Evolutionary conservation across 2,888 invertebrate genomes (phyloP).

Genomic region (Odiellus spinosus): DNA sequence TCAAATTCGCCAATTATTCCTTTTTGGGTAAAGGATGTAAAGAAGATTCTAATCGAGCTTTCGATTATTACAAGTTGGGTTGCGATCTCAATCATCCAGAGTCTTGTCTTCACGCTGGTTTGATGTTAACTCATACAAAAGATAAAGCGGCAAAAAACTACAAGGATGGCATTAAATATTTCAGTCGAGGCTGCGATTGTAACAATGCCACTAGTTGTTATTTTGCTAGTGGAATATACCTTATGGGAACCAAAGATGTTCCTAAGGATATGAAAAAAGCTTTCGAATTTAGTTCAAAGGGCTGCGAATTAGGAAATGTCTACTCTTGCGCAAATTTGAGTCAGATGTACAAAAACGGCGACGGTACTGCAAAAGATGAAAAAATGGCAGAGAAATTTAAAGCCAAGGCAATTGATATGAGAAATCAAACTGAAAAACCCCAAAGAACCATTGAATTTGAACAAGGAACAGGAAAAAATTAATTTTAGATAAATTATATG

Average conservation of each 20-base stretch:
- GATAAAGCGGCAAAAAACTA: conserved; percentile 19
- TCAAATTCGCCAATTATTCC: conserved; percentile 55
- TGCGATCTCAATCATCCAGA: conserved; percentile 53
- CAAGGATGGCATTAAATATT: conserved; percentile 34
- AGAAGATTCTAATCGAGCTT: conserved; percentile 44
- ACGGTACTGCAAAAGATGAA: conserved; percentile 57
- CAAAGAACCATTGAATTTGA: conserved; percentile 5
- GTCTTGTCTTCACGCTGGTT: conserved; percentile 59
- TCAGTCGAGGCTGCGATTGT: conserved; percentile 32
- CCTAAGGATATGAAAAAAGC: conserved; percentile 54
- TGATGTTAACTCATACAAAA: conserved; percentile 42
- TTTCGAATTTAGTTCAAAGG: conserved; percentile 55
- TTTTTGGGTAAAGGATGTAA: conserved; percentile 37
- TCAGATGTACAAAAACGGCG: conserved; percentile 67
- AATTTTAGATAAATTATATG: too few species aligned
- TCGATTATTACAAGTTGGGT: conserved; percentile 57
- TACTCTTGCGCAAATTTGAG: conserved; percentile 80
- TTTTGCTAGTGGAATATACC: conserved; percentile 58
- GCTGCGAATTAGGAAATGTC: conserved; percentile 68
- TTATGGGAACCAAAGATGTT: conserved; percentile 36
- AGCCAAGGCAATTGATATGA: conserved; percentile 49
- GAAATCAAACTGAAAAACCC: conserved; percentile 41
- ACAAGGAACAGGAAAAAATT: conserved; percentile 6
- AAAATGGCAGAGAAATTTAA: conserved; percentile 56
- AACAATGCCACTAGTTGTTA: conserved; percentile 57